Evolutionary conservation across 2,113 vertebrate genomes (phyloP).

Genomic region (Lichenostomus cassidix): DNA sequence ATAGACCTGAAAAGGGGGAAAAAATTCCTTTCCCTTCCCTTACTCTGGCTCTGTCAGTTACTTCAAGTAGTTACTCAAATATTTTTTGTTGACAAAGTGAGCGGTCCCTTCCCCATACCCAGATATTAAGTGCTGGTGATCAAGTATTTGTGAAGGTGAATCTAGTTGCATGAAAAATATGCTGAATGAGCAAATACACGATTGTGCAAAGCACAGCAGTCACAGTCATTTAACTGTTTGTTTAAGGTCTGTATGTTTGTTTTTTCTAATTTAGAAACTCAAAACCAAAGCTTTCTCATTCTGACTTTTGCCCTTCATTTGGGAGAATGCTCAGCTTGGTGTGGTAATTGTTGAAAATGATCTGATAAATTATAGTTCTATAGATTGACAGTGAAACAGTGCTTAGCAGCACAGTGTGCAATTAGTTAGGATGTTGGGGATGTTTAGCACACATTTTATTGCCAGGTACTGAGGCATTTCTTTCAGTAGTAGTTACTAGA

Average conservation of each 20-base stretch:
- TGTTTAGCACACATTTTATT: not conserved
- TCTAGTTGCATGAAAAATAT: not conserved
- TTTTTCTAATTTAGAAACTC: not conserved
- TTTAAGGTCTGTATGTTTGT: not conserved
- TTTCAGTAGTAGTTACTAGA: not conserved
- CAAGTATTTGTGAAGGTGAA: not conserved
- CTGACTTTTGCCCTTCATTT: not conserved
- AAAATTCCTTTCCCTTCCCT: not conserved
- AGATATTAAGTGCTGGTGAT: not conserved
- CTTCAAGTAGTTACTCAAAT: not conserved
- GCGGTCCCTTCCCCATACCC: rapidly evolving
- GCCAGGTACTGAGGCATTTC: not conserved
- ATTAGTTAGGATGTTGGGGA: not conserved
- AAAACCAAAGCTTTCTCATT: not conserved
- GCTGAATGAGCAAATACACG: not conserved
- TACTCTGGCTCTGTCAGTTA: not conserved
- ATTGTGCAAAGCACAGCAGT: not conserved
- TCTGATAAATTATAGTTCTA: not conserved
- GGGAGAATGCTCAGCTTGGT: not conserved
- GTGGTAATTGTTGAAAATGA: not conserved
- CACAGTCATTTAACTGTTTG: not conserved
- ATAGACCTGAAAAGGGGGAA: not conserved
- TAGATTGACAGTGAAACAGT: not conserved
- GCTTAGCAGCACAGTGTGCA: not conserved
- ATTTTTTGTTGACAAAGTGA: not conserved